Evolutionary conservation across 2,113 vertebrate genomes (phyloP), one percentile per base, ranked within the genome.

Genomic region (Eolophus roseicapilla): DNA sequence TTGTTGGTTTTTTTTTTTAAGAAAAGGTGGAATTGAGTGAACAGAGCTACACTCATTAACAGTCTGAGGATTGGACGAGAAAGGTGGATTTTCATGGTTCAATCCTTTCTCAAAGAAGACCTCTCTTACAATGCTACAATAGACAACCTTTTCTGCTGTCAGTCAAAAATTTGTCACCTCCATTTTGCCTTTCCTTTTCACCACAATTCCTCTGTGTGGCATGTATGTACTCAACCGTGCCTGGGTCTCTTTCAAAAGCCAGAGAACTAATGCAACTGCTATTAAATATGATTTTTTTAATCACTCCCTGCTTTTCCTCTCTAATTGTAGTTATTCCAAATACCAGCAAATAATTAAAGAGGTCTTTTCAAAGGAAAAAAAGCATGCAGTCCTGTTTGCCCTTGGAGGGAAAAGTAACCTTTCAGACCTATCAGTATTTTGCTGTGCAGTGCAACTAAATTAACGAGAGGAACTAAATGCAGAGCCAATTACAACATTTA

Each of bases 271-370:
- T 96, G 67, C 94, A 96, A 96, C 79, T 97, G 82, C 59, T 93
- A 95, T 97, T 97, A 97, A 92, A 79, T 60, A 94, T 88, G 93
- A 96, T 97, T 83, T 97, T 97, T 95, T 96, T 96, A 97, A 98
- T 97, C 94, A 96, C 77, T 86, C 92, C 79, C 90, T 95, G 95
- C 92, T 97, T 96, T 97, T 92, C 33, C 65, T 63, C 75, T 94
- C 69, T 97, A 97, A 97, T 82, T 98, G 82, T 95, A 95, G 93
- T 96, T 96, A 97, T 95, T 97, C 79, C 86, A 97, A 90, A 74
- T 86, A 97, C 79, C 77, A 88, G 33, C 46, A 95, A 85, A 85
- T 97, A 96, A 97, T 95, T 96, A 94, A 65, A 82, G 81, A 93
- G 81, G 59, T 70, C 77, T 96, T 92, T 95, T 95, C 77, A 93